Evolutionary conservation across 2,113 vertebrate species (phyloP).

Genomic region (Salvator merianae): DNA sequence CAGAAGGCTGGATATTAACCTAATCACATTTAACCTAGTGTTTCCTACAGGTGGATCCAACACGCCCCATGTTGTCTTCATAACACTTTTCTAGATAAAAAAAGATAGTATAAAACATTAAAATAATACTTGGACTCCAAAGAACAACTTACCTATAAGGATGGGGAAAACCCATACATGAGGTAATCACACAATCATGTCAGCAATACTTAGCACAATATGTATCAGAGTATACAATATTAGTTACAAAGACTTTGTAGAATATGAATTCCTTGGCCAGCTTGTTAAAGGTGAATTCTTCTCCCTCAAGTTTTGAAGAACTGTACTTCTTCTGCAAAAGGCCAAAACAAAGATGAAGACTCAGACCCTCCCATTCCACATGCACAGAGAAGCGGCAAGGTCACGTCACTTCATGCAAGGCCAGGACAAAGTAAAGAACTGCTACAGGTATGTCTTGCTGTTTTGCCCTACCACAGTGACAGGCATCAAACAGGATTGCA

Average conservation of each 20-base stretch:
- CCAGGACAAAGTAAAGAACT: neutral
- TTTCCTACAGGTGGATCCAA: conserved; percentile 97
- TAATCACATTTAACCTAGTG: conserved; percentile 92
- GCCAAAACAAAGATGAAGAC: neutral
- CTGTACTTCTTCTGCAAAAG: neutral
- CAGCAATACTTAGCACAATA: neutral
- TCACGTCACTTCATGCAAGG: neutral
- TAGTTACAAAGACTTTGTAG: neutral
- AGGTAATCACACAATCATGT: neutral
- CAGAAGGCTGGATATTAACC: conserved; percentile 92
- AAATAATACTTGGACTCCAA: neutral
- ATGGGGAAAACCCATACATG: neutral
- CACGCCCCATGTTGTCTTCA: conserved; percentile 97
- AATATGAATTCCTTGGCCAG: neutral
- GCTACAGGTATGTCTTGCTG: neutral
- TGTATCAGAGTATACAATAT: accelerated
- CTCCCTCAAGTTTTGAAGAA: neutral
- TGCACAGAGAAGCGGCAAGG: neutral
- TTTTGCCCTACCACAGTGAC: neutral
- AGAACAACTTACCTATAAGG: neutral
- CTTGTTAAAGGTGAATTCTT: neutral
- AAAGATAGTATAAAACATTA: neutral
- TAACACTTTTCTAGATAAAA: conserved; percentile 84
- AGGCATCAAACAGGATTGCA: neutral
- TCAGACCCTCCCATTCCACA: neutral